Evolutionary conservation across 2,888 invertebrate species (phyloP).

Genomic region (Crematogaster levior): DNA sequence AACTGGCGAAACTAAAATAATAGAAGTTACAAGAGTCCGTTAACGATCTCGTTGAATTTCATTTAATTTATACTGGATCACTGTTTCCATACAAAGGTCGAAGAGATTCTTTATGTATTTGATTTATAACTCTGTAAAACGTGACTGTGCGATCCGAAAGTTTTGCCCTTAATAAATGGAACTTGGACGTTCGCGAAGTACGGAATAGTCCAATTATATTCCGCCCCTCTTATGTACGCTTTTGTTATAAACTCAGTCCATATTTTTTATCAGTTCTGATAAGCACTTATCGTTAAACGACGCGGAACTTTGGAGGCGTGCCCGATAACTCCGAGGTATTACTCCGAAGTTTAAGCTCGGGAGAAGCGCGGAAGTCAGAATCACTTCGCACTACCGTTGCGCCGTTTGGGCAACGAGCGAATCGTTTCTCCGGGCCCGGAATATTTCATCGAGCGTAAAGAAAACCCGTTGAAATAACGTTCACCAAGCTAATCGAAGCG

Average conservation of each 20-base stretch:
- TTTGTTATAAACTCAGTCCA: conserved; percentile 54
- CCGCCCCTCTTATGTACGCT: conserved; percentile 48
- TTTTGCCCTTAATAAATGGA: conserved; percentile 46
- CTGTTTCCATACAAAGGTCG: background rate
- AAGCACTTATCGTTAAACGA: conserved; percentile 56
- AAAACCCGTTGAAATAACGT: conserved; percentile 45
- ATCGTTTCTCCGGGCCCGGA: conserved; percentile 8
- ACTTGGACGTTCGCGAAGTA: conserved; percentile 29
- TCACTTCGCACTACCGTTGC: conserved; percentile 43
- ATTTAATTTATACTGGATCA: conserved; percentile 20
- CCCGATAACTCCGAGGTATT: conserved; percentile 53
- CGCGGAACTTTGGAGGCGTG: conserved; percentile 53
- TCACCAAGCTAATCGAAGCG: conserved; percentile 54
- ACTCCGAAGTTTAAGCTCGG: conserved; percentile 50
- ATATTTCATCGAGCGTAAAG: conserved; percentile 50
- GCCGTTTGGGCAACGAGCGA: conserved; percentile 41
- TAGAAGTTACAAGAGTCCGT: background rate
- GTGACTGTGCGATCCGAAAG: conserved; percentile 38
- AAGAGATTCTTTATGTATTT: conserved; percentile 32
- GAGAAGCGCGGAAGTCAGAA: conserved; percentile 49
- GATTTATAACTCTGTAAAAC: conserved; percentile 36
- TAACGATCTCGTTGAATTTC: conserved; percentile 14
- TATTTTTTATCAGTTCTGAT: conserved; percentile 56
- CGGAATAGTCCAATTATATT: conserved; percentile 47
- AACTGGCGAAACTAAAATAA: background rate